Base-by-base conservation (phyloP, 2,888 invertebrate species). In the Dascillus cervinus region DNA sequence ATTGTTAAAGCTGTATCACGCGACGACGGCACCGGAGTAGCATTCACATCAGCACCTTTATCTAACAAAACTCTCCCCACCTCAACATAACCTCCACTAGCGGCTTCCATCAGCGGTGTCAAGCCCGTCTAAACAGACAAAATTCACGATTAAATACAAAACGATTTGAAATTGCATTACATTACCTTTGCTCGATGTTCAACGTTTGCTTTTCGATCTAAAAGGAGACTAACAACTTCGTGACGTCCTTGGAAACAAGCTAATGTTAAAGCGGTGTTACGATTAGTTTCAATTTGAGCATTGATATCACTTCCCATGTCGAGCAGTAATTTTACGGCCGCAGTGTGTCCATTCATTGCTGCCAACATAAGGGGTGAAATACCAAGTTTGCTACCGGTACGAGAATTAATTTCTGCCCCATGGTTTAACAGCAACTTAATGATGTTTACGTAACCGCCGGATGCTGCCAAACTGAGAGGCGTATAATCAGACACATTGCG, bases 301-400 rank as follows among this genome's bases (percentile, higher is more conserved):
- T 98, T 98, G 53, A 98, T 98, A 64, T 98, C 98, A 54, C 94
- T 94, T 45, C 97, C 97, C 80, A 91, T 91, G 65, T 98, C 97
- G 35, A 98, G 73, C 34, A 98, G 72, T 40, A 97, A 69, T 55
- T 90, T 86, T 23, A 97, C 97, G 22, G 96, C 96, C 38, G 90
- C 88, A 56, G 85, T 83, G 59, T 92, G 91, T 0, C 97, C 97
- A 71, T 98, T 98, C 97, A 98, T 98, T 12, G 97, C 94, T 10
- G 97, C 96, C 57, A 98, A 66, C 98, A 98, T 99, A 31, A 99
- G 73, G 3, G 98, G 98, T 1, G 96, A 96, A 55, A 98, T 98
- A 47, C 98, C 97, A 34, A 97, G 72, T 68, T 97, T 96, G 44
- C 92, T 92, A 26, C 95, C 95, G 28, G 91, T 92, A 45, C 92